Conservation (phyloP, 1,140 invertebrate species). For the Drosophila carrolli region DNA sequence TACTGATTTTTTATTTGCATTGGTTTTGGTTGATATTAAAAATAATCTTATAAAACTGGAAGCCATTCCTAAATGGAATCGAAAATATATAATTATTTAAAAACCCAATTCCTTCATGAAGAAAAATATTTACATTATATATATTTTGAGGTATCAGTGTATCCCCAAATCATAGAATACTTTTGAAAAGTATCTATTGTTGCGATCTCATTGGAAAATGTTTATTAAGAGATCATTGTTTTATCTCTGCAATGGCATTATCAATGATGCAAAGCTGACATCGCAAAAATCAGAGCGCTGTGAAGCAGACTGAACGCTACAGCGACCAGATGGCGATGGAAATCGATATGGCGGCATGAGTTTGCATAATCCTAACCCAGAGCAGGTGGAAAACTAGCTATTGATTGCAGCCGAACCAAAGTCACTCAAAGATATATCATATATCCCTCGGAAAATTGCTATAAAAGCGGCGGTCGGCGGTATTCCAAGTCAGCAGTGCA, state of each 20-base stretch:
- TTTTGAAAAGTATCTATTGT: neutral
- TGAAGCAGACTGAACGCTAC: conserved; percentile 63
- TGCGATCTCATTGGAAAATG: neutral
- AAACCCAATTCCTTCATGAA: too few species aligned
- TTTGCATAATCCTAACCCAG: conserved; percentile 70
- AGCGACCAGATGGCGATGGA: conserved; percentile 46
- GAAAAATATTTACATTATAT: neutral
- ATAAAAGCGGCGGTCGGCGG: conserved; percentile 48
- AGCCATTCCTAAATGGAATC: too few species aligned
- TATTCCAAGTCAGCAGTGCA: conserved; percentile 45
- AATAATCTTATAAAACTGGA: too few species aligned
- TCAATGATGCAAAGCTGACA: conserved; percentile 46
- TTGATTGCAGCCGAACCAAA: conserved; percentile 61
- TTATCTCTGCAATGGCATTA: conserved; percentile 29
- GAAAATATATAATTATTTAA: too few species aligned
- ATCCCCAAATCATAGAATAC: neutral
- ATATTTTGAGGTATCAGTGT: neutral
- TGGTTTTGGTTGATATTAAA: too few species aligned
- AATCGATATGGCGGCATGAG: conserved; percentile 54
- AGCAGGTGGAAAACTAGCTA: conserved; percentile 52
- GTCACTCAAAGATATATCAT: conserved; percentile 56
- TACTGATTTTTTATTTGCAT: too few species aligned
- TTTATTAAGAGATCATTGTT: conserved; percentile 30
- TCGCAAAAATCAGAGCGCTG: conserved; percentile 59
- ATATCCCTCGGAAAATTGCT: conserved; percentile 38